phyloP scores from a whole-genome alignment of 2,113 vertebrate species.

The Oreochromis tanganicae region DNA sequence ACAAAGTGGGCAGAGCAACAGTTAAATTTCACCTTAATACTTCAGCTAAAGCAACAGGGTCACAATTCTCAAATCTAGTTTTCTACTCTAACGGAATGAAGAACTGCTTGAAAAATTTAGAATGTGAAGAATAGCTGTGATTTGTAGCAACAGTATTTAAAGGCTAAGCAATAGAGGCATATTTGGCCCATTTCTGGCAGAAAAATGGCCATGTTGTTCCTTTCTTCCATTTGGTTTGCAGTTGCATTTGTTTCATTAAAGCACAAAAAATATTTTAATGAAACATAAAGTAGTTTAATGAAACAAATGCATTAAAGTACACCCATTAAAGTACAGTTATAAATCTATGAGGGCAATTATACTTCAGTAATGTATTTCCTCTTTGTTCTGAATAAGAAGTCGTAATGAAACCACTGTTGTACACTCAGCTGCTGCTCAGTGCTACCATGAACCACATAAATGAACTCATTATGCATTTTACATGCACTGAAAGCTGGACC shows the following conservation, averaged over 20 bases:
- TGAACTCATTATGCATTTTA: background rate
- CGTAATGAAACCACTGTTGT: rapidly evolving
- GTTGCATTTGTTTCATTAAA: background rate
- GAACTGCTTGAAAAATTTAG: background rate
- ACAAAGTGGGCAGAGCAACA: background rate
- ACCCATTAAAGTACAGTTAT: background rate
- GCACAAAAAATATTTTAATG: background rate
- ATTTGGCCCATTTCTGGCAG: background rate
- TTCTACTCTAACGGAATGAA: background rate
- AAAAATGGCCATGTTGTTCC: background rate
- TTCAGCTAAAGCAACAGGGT: background rate
- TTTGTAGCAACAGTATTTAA: background rate
- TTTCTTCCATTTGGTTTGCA: background rate
- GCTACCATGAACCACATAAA: background rate
- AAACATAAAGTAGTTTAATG: background rate
- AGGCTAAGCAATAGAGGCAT: background rate
- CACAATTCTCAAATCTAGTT: background rate
- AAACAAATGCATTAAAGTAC: background rate
- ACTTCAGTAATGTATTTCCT: background rate
- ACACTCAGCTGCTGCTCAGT: background rate
- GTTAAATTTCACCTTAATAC: background rate
- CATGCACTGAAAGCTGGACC: background rate
- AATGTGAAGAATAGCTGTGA: background rate
- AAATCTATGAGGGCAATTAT: background rate
- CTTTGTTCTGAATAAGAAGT: background rate